phyloP scores from a whole-genome alignment of 2,888 invertebrate genomes.

The Acanthosepion esculentum region DNA sequence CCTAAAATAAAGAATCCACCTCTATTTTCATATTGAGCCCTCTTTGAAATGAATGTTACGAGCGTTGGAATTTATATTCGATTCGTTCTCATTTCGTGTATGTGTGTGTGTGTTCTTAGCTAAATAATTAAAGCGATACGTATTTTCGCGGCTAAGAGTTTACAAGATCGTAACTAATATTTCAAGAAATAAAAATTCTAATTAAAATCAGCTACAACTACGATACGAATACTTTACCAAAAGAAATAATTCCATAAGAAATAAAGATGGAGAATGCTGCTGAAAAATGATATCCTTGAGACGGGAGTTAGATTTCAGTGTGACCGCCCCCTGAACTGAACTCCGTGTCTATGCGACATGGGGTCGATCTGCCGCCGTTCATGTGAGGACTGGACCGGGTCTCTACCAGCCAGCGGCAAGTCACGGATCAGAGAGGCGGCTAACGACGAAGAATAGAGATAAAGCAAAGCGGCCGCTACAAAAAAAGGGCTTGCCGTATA shows the following conservation, averaged over 20 bases:
- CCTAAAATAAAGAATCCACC: no score
- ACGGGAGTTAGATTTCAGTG: background rate
- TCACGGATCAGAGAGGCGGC: background rate
- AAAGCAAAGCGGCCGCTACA: background rate
- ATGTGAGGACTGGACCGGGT: background rate
- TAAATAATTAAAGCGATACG: no score
- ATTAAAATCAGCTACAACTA: background rate
- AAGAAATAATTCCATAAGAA: background rate
- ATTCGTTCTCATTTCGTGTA: no score
- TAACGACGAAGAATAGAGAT: background rate
- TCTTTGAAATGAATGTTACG: no score
- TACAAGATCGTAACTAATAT: no score
- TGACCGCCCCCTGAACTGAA: constrained; percentile 21
- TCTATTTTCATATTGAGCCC: no score
- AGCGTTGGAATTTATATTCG: no score
- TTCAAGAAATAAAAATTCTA: no score
- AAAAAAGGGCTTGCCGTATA: background rate
- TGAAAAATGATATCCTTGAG: constrained; percentile 11
- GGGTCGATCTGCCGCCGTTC: background rate
- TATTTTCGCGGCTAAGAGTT: no score
- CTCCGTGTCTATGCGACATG: background rate
- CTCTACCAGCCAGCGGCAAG: background rate
- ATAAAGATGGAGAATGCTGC: background rate
- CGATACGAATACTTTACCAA: background rate
- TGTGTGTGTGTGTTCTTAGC: no score